A percentile compares a stretch with the other conserved stretches of the same genome.
These are phyloP conservation scores for Todiramphus saurophagus DNA, from an alignment of 2,113 vertebrate species.

Conservation along the genomic window DNA sequence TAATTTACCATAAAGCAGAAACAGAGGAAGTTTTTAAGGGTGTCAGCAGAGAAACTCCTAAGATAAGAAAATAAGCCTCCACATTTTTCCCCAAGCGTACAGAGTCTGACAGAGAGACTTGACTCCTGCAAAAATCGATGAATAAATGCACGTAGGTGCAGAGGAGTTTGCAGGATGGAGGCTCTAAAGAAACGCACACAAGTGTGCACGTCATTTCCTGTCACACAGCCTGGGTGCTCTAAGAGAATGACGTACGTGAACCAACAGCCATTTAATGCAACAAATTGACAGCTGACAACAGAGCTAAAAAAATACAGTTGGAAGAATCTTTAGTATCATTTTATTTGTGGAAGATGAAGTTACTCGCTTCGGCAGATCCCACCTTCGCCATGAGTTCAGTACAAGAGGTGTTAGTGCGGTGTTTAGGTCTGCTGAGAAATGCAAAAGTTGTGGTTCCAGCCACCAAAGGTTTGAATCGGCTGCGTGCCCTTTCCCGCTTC, in stretches of 20 bases:
- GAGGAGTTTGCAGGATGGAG: background rate
- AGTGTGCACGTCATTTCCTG: slow-evolving; percentile 29
- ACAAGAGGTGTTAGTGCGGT: slow-evolving; percentile 1
- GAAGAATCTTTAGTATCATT: background rate
- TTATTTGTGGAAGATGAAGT: background rate
- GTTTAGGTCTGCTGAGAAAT: slow-evolving; percentile 21
- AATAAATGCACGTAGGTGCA: background rate
- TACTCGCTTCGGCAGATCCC: background rate
- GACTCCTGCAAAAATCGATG: background rate
- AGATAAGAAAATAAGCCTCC: background rate
- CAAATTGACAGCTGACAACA: background rate
- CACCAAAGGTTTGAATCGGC: background rate
- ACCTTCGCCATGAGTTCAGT: rapidly evolving
- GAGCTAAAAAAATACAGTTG: background rate
- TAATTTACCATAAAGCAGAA: background rate
- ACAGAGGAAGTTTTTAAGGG: background rate
- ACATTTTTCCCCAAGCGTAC: background rate
- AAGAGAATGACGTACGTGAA: slow-evolving; percentile 23
- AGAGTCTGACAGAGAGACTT: background rate
- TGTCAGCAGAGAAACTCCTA: background rate
- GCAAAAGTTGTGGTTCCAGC: slow-evolving; percentile 41
- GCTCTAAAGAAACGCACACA: background rate
- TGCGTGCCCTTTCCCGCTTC: background rate
- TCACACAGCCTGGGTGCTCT: background rate
- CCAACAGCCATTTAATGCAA: slow-evolving; percentile 47